Conservation (phyloP, 2,888 invertebrate species). For the Operophtera brumata region DNA sequence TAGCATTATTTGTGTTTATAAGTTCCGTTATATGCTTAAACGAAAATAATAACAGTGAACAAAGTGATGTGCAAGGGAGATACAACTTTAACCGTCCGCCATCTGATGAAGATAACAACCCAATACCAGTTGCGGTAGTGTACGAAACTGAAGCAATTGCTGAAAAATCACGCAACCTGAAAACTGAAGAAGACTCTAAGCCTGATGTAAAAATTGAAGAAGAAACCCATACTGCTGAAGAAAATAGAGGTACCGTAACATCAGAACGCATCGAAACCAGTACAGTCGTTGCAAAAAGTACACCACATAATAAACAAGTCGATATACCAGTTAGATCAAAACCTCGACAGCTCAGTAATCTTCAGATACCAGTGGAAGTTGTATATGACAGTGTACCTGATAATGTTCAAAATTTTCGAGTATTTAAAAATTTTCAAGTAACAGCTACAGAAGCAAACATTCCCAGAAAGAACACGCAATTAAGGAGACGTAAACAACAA, state of each 20-base stretch:
- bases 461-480: constrained; percentile 12
- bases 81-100: constrained; percentile 50
- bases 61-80: constrained; percentile 11
- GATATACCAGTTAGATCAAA: constrained; percentile 15
- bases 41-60: constrained; percentile 22
- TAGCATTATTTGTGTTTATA: constrained; percentile 33
- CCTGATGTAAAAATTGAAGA: not conserved
- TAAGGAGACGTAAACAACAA: constrained; percentile 9
- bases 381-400: constrained; percentile 33
- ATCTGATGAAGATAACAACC: constrained; percentile 36
- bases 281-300: not conserved
- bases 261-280: not conserved
- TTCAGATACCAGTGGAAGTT: constrained; percentile 43
- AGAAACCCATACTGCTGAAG: not conserved
- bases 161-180: constrained; percentile 5
- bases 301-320: constrained; percentile 1
- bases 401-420: constrained; percentile 9
- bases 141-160: constrained; percentile 28
- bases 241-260: constrained; percentile 1
- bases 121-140: constrained; percentile 36
- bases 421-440: no score
- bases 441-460: constrained; percentile 1
- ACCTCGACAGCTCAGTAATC: constrained; percentile 16
- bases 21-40: constrained; percentile 18
- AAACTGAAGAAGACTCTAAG: constrained; percentile 1